Percentiles rank a stretch among this genome's conserved stretches.
Evolutionary conservation across 2,888 invertebrate species (phyloP).

Genomic region (Sicus ferrugineus): DNA sequence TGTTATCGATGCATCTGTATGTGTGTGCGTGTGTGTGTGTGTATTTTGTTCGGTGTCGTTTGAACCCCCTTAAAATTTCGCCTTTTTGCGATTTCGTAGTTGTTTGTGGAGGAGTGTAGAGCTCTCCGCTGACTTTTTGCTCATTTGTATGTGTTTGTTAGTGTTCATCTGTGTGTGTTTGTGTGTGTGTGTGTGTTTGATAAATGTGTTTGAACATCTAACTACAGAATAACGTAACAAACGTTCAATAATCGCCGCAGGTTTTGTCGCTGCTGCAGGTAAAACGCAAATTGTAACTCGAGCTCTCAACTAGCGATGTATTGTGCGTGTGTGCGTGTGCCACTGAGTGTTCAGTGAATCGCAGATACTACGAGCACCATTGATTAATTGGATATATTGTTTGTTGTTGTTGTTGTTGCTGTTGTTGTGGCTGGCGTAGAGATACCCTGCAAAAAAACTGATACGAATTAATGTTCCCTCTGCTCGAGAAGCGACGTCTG

Average conservation of each 20-base stretch:
- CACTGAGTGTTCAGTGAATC: neutral
- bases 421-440: neutral
- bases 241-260: slow-evolving; percentile 6
- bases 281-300: slow-evolving; percentile 19
- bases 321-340: slow-evolving; percentile 5
- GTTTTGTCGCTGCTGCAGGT: neutral
- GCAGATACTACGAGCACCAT: neutral
- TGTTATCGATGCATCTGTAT: neutral
- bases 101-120: neutral
- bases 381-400: neutral
- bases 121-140: too few relatives aligned
- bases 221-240: slow-evolving; percentile 22
- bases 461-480: neutral
- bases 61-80: neutral
- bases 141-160: neutral
- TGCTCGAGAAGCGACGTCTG: too few relatives aligned
- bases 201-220: slow-evolving; percentile 21
- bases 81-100: neutral
- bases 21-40: neutral
- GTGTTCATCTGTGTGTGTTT: neutral
- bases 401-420: slow-evolving; percentile 1
- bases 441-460: neutral
- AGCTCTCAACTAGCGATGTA: slow-evolving; percentile 9
- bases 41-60: neutral
- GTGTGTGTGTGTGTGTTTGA: slow-evolving; percentile 6